A percentile compares a stretch with the other conserved stretches of the same genome.
Conservation (phyloP, 1,140 invertebrate species). For the Zaprionus capensis region DNA sequence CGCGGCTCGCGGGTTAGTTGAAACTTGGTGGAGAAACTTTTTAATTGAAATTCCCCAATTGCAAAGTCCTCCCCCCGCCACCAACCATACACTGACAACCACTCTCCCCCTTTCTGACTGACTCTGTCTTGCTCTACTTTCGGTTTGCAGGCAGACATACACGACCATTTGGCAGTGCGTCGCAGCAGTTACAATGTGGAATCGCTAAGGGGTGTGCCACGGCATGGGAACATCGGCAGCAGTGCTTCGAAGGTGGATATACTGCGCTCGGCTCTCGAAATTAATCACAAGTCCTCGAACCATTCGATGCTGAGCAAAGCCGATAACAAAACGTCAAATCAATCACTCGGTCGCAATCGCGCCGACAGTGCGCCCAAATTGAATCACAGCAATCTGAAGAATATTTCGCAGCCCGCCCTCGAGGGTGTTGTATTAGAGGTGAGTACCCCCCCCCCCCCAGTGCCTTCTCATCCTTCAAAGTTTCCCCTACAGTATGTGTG, state of each 20-base stretch:
- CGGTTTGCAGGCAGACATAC: conserved; percentile 78
- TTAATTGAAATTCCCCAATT: conserved; percentile 44
- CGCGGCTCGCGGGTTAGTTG: conserved; percentile 86
- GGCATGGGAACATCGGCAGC: conserved; percentile 84
- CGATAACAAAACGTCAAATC: conserved; percentile 85
- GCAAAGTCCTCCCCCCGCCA: neutral
- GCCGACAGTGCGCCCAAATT: conserved; percentile 87
- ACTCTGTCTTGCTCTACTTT: neutral
- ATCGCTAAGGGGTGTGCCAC: conserved; percentile 67
- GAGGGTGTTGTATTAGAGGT: conserved; percentile 84
- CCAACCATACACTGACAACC: neutral
- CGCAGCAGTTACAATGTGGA: conserved; percentile 84
- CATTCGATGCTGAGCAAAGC: conserved; percentile 83
- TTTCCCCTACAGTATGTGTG: conserved; percentile 6
- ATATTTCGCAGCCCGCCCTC: conserved; percentile 86
- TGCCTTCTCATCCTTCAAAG: conserved; percentile 9
- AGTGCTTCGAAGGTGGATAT: conserved; percentile 88
- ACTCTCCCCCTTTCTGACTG: neutral
- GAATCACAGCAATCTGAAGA: conserved; percentile 85
- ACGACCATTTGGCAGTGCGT: conserved; percentile 83
- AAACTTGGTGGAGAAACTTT: conserved; percentile 21
- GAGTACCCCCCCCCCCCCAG: conserved; percentile 49
- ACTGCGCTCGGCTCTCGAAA: conserved; percentile 87
- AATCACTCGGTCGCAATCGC: conserved; percentile 85
- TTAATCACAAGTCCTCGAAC: conserved; percentile 86